Evolutionary conservation across 2,113 vertebrate species (phyloP).

Genomic region (Uropsilus gracilis): DNA sequence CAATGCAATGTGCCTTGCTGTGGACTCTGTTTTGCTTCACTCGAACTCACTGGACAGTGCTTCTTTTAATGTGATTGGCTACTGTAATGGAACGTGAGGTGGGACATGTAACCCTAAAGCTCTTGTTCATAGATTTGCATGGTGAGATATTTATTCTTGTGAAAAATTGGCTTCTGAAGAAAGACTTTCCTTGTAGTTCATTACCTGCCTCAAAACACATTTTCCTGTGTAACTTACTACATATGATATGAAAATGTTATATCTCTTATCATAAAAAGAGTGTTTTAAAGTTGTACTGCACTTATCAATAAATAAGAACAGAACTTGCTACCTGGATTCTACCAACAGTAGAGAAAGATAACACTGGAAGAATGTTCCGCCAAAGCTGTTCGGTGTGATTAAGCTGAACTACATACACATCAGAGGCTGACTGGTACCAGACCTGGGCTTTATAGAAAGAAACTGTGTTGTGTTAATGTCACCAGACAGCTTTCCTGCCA

Average conservation of each 20-base stretch:
- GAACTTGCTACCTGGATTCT: neutral
- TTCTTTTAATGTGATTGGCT: neutral
- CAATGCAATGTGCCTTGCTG: neutral
- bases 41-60: neutral
- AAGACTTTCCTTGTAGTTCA: conserved; percentile 43
- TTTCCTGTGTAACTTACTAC: conserved; percentile 34
- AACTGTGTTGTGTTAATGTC: neutral
- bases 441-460: neutral
- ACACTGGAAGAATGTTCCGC: neutral
- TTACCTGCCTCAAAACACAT: conserved; percentile 44
- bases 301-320: neutral
- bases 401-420: neutral
- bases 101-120: neutral
- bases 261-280: neutral
- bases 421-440: neutral
- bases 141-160: conserved; percentile 25
- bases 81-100: neutral
- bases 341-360: neutral
- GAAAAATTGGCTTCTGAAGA: conserved; percentile 43
- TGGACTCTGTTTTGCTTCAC: neutral
- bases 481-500: neutral
- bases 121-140: conserved; percentile 1
- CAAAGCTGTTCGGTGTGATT: neutral
- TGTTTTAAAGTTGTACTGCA: neutral
- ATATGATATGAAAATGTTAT: conserved; percentile 35